Conservation (phyloP, 2,888 invertebrate species). For the Melanchra persicariae region DNA sequence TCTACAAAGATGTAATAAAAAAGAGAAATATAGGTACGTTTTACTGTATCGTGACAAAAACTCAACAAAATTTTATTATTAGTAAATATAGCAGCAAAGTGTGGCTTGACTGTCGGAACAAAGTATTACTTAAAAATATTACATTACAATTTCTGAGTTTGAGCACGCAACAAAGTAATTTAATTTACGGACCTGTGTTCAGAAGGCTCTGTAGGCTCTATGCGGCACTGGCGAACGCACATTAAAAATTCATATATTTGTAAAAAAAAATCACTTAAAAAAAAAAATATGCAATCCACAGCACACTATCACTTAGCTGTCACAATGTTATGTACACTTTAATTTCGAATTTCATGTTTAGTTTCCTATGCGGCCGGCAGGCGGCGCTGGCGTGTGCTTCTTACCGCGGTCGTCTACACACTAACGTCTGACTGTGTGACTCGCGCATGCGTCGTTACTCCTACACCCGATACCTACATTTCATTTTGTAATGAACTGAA, state of each 20-base stretch:
- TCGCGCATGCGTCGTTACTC: constrained; percentile 81
- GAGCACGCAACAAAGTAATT: constrained; percentile 84
- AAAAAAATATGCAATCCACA: constrained; percentile 56
- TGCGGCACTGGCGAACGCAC: constrained; percentile 72
- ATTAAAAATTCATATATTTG: constrained; percentile 76
- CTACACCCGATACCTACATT: constrained; percentile 76
- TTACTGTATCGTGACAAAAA: constrained; percentile 48
- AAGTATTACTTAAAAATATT: constrained; percentile 69
- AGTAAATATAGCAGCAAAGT: constrained; percentile 53
- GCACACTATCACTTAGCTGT: constrained; percentile 58
- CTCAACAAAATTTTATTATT: constrained; percentile 47
- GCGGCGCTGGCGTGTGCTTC: constrained; percentile 78
- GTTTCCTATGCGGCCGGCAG: constrained; percentile 68
- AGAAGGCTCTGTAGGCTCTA: constrained; percentile 63
- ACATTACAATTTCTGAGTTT: constrained; percentile 72
- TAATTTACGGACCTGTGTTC: constrained; percentile 83
- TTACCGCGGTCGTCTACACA: constrained; percentile 74
- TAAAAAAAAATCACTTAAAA: constrained; percentile 69
- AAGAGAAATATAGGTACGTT: constrained; percentile 26
- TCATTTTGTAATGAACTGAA: constrained; percentile 85
- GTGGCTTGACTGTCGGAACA: constrained; percentile 38
- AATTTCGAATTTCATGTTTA: constrained; percentile 83
- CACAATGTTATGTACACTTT: constrained; percentile 71
- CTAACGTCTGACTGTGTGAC: constrained; percentile 73
- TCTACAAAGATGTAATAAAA: constrained; percentile 25